Base-by-base conservation (phyloP, 2,888 invertebrate species). In the Gari tellinella region DNA sequence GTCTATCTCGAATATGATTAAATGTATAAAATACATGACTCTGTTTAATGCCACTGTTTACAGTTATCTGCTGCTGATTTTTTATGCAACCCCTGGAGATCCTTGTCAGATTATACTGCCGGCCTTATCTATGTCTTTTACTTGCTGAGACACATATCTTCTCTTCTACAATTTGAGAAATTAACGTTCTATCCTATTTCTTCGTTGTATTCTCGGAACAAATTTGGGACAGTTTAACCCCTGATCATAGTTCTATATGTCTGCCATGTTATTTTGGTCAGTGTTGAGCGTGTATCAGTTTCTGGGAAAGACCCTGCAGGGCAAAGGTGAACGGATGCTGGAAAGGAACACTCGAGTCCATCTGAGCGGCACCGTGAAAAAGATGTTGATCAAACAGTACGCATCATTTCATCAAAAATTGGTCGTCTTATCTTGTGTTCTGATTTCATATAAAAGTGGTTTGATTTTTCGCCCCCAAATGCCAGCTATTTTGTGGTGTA, bases 51-150 rank as follows among this genome's bases (percentile, higher is more conserved):
- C 78, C 78, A 78, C 63, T 64, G 57, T 73, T 57, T 57, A 38
- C 55, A 63, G 64, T 73, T 72, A 78, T 78, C 66, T 37, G 37
- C 49, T 46, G 55, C 61, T 67, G 72, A 73, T 67, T 72, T 68
- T 72, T 76, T 67, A 72, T 76, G 67, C 72, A 72, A 76, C 76
- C 67, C 72, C 76, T 56, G 67, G 55, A 46, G 76, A 53, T 72
- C 31, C 25, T 37, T 26, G 61, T 61, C 74, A 63, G 74, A 68
- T 74, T 23, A 55, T 23, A 31, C 37, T 19, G 25, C 21, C n/a
- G 38, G 45, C 41, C 57, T 69, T 69, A 69, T 69, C 68, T 53
- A 1, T 15, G 17, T 8, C 52, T 40, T 31, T 31, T 4, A 31
- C 31, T 31, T 4, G 31, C 31, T 31, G 31, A 31, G 4, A 31